phyloP scores from a whole-genome alignment of 35 echinoderm and acorn worm species.

The Amphiura filiformis region DNA sequence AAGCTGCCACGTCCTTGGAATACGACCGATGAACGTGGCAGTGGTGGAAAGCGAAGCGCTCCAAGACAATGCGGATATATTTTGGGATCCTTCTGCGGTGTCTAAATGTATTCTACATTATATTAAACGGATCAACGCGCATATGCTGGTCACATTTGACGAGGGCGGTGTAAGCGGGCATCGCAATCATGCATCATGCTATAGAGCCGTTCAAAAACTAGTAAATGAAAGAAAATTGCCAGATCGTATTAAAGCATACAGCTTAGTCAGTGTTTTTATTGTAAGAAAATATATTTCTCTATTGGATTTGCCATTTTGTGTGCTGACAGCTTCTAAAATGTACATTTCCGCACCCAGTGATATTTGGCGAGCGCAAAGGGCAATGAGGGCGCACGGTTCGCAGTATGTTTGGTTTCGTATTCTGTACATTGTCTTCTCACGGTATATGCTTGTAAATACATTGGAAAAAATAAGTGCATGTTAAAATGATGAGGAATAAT shows the following conservation, averaged over 20 bases:
- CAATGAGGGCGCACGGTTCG: constrained; percentile 85
- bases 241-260: constrained; percentile 51
- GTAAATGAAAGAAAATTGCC: neutral
- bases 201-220: constrained; percentile 32
- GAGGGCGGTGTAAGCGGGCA: constrained; percentile 57
- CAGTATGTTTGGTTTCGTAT: constrained; percentile 94
- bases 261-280: constrained; percentile 58
- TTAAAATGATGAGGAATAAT: neutral
- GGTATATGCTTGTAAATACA: constrained; percentile 75
- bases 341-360: constrained; percentile 1
- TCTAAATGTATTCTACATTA: constrained; percentile 45
- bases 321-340: constrained; percentile 5
- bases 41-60: constrained; percentile 60
- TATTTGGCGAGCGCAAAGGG: constrained; percentile 41
- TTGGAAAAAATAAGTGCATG: neutral
- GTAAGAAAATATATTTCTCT: constrained; percentile 56
- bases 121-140: constrained; percentile 36
- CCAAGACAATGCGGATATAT: constrained; percentile 51
- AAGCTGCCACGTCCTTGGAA: constrained; percentile 74
- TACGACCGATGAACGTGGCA: constrained; percentile 47
- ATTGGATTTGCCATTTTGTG: constrained; percentile 60
- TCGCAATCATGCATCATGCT: constrained; percentile 77
- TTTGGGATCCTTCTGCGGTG: constrained; percentile 63
- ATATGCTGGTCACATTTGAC: constrained; percentile 83
- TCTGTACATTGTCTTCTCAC: constrained; percentile 80